Evolutionary conservation across 2,888 invertebrate species (phyloP).

Genomic region (Tribolium freemani): DNA sequence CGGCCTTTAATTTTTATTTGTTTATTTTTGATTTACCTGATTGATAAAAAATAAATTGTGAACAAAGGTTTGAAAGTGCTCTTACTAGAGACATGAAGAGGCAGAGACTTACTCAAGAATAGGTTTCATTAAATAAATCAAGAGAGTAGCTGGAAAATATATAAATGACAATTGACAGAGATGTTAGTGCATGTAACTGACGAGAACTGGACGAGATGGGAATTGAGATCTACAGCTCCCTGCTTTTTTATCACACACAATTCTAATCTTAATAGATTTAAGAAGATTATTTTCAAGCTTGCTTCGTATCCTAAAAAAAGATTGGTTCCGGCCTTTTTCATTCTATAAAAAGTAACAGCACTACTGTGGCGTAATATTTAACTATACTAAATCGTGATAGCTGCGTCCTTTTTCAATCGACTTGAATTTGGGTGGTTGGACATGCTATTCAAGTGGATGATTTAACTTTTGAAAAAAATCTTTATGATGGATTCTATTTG

Average conservation of each 20-base stretch:
- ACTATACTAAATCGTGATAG: too few relatives aligned
- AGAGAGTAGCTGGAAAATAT: too few relatives aligned
- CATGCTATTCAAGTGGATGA: too few relatives aligned
- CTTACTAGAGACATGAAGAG: too few relatives aligned
- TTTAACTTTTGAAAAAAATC: too few relatives aligned
- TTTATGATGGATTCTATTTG: too few relatives aligned
- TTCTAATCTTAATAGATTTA: constrained; percentile 33
- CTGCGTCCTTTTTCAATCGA: too few relatives aligned
- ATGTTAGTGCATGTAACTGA: constrained; percentile 15
- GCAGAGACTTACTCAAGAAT: too few relatives aligned
- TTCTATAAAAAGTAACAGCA: not conserved
- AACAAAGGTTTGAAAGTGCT: not conserved
- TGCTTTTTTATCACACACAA: constrained; percentile 23
- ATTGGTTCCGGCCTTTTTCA: not conserved
- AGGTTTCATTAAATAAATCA: too few relatives aligned
- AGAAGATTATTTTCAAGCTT: constrained; percentile 19
- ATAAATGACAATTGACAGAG: constrained; percentile 19
- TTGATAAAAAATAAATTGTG: not conserved
- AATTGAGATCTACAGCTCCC: constrained; percentile 27
- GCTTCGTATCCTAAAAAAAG: not conserved
- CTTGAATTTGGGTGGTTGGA: too few relatives aligned
- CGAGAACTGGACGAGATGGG: constrained; percentile 3
- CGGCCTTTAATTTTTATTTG: constrained; percentile 13
- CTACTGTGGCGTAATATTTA: not conserved
- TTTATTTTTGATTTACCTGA: constrained; percentile 15